Base-by-base conservation (phyloP, 2,113 vertebrate genomes). In the Osmerus mordax region DNA sequence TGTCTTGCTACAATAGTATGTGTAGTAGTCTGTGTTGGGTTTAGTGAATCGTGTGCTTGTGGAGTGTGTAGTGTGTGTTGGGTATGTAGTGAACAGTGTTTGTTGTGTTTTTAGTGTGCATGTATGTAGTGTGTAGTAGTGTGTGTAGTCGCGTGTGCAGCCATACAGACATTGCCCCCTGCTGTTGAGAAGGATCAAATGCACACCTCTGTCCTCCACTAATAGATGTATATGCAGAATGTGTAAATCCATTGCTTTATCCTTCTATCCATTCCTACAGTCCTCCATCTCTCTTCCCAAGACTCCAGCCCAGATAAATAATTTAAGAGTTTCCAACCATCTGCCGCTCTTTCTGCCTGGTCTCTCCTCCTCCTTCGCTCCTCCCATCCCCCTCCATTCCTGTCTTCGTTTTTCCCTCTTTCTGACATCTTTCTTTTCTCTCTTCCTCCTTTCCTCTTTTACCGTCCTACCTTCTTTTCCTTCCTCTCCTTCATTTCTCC, bases 361-460 rank as follows among this genome's bases (percentile, higher is more conserved):
- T 51, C 71, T 72, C 29, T 4, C 32, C 60, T 15, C 11, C 62
- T 72, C 54, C 36, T 19, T 41, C 36, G 11, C 64, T 19, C 60
- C 21, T 47, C 41, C 18, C n/a, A 18, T 51, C 65, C 12, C 47
- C n/a, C 21, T 21, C 36, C 54, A 66, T 13, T 28, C 15, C 56
- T 53, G 16, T 36, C 41, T 55, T 67, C 13, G 6, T 53, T 25
- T 41, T 28, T 32, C 47, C 18, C 56, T 78, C 66, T 63, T 25
- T 65, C n/a, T 69, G 52, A 64, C 51, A 65, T 32, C 15, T 53
- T 9, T 18, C 25, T 5, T 28, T 29, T 80, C 32, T 56, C 71
- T 32, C 53, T 52, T 6, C 47, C 23, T 15, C 3, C 78, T 74
- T 69, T 61, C 76, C 68, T 69, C 74, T 77, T 72, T 78, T 25